Percentiles rank a stretch among this genome's conserved stretches.
Conservation (phyloP, 2,113 vertebrate species). For the Pandion haliaetus region DNA sequence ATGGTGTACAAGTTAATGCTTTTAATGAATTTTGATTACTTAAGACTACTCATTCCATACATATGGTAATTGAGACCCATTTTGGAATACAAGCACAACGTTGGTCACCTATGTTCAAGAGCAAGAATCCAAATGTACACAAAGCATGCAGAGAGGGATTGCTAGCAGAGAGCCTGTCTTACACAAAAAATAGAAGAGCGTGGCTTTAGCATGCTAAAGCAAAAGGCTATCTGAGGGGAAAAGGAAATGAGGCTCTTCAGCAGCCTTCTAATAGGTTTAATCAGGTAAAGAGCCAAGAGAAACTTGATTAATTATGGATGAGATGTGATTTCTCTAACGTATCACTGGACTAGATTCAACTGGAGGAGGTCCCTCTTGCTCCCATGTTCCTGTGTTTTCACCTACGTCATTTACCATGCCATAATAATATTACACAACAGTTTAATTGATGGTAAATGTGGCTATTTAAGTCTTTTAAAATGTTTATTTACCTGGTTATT, state of each 20-base stretch:
- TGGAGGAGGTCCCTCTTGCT: background rate
- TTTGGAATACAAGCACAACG: background rate
- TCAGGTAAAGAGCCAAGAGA: background rate
- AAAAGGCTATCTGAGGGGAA: background rate
- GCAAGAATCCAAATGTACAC: background rate
- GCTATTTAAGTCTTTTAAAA: background rate
- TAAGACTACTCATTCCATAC: background rate
- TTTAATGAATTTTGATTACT: background rate
- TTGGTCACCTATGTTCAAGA: background rate
- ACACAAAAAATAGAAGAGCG: accelerated
- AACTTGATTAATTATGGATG: background rate
- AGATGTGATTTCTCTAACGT: background rate
- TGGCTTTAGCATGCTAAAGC: background rate
- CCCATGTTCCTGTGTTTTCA: background rate
- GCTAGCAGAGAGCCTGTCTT: background rate
- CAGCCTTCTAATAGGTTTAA: background rate
- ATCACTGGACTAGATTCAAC: background rate
- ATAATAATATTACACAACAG: background rate
- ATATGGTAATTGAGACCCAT: background rate
- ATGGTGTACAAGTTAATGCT: background rate
- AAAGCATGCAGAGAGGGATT: accelerated
- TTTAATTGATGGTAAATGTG: background rate
- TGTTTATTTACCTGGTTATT: background rate
- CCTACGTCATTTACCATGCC: accelerated
- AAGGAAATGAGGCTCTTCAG: background rate